Evolutionary conservation across 2,113 vertebrate genomes (phyloP).

Genomic region (Ia io): DNA sequence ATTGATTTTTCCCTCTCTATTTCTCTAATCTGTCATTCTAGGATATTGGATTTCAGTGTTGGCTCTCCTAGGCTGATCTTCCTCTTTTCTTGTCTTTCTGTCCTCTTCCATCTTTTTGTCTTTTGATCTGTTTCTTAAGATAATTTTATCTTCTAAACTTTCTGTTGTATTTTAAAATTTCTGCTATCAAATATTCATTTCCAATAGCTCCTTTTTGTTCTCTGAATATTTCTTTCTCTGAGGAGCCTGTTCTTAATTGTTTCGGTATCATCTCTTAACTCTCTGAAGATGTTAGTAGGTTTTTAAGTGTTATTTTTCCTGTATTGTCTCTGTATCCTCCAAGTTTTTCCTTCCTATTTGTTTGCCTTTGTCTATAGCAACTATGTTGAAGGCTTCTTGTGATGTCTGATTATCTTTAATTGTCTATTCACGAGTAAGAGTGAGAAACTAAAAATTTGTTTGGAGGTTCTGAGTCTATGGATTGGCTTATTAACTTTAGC

Average conservation of each 20-base stretch:
- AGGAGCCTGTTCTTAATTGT: background rate
- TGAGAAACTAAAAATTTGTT: background rate
- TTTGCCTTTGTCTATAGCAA: background rate
- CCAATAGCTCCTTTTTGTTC: background rate
- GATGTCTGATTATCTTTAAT: background rate
- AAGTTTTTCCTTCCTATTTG: background rate
- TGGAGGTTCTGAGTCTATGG: background rate
- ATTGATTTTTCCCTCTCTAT: background rate
- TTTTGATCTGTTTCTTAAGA: conserved; percentile 24
- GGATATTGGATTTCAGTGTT: background rate
- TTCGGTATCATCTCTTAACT: background rate
- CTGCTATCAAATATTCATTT: conserved; percentile 3
- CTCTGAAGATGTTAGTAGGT: background rate
- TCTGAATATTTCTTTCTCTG: conserved; percentile 8
- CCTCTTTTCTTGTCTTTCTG: conserved; percentile 16
- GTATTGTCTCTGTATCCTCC: background rate
- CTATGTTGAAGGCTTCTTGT: background rate
- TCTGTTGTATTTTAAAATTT: background rate
- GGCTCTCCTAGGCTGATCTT: background rate
- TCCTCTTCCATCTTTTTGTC: background rate
- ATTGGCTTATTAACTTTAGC: background rate
- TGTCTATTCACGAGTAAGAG: background rate
- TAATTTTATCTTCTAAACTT: background rate
- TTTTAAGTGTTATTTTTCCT: background rate
- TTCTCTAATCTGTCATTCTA: background rate